A percentile compares a stretch with the other conserved stretches of the same genome.
phyloP scores from a whole-genome alignment of 1,140 invertebrate genomes.

The Leptopilina clavipes region DNA sequence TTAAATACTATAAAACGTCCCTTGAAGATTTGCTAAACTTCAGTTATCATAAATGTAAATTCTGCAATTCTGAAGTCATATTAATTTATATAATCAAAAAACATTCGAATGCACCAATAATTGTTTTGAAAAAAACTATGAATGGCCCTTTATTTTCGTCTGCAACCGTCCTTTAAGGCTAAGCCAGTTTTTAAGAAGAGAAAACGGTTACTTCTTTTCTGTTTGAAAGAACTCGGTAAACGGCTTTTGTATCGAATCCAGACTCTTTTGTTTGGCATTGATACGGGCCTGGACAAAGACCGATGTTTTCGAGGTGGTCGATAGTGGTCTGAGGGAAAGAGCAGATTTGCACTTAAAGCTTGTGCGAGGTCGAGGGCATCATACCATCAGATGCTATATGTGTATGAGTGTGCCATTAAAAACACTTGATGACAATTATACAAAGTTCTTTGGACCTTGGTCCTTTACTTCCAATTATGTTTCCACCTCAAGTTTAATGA shows the following conservation, averaged over 20 bases:
- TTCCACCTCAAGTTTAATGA: constrained; percentile 7
- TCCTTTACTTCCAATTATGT: not conserved
- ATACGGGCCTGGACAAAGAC: constrained; percentile 49
- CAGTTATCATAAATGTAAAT: no score
- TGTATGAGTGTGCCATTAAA: not conserved
- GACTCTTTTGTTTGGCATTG: constrained; percentile 41
- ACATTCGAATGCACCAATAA: no score
- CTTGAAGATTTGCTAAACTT: no score
- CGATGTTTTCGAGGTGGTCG: constrained; percentile 59
- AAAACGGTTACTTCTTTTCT: constrained; percentile 30
- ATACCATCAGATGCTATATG: constrained; percentile 14
- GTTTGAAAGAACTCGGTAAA: constrained; percentile 2
- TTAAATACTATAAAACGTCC: no score
- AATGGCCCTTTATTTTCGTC: not conserved
- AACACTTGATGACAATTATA: constrained; percentile 32
- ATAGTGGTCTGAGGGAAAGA: constrained; percentile 55
- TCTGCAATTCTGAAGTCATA: no score
- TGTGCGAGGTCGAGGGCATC: constrained; percentile 40
- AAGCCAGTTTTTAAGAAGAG: not conserved
- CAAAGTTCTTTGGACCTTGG: constrained; percentile 19
- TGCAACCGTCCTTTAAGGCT: not conserved
- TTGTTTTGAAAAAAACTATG: no score
- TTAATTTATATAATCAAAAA: no score
- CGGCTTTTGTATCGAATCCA: constrained; percentile 23
- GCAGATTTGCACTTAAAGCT: constrained; percentile 51